A percentile compares a stretch with the other conserved stretches of the same genome.
These are phyloP conservation scores for Todiramphus saurophagus DNA, from an alignment of 2,113 vertebrate species.

Conservation along the genomic window DNA sequence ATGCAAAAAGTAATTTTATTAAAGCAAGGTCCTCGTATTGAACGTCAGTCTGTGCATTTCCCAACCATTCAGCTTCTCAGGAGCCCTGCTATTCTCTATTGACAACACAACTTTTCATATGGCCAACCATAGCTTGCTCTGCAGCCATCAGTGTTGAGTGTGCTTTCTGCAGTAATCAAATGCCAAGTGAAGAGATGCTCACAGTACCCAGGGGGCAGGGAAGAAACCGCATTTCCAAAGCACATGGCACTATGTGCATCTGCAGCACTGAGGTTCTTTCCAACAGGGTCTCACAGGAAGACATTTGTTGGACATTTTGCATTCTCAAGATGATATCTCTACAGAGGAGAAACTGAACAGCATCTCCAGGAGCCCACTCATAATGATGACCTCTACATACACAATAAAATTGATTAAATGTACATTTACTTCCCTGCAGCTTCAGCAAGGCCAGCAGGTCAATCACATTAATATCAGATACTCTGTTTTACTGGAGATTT, in stretches of 20 bases:
- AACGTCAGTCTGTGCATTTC: neutral
- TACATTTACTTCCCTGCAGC: slow-evolving; percentile 17
- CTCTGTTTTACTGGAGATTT: slow-evolving; percentile 8
- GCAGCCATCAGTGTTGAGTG: neutral
- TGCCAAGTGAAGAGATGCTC: neutral
- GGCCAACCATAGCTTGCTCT: neutral
- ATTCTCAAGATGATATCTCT: neutral
- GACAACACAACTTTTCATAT: neutral
- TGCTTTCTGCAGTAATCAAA: neutral
- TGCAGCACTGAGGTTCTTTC: neutral
- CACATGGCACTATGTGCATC: neutral
- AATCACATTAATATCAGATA: slow-evolving; percentile 23
- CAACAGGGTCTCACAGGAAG: neutral
- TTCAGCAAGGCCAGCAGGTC: slow-evolving; percentile 27
- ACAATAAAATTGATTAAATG: slow-evolving; percentile 36
- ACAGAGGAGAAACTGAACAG: neutral
- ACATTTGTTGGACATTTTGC: neutral
- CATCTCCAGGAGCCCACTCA: neutral
- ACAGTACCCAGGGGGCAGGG: neutral
- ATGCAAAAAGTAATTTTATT: neutral
- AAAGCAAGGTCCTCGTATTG: neutral
- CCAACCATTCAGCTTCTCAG: neutral
- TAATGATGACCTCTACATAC: neutral
- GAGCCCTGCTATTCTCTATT: neutral
- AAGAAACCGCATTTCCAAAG: neutral